phyloP scores from a whole-genome alignment of 2,113 vertebrate species.

The Empidonax traillii region DNA sequence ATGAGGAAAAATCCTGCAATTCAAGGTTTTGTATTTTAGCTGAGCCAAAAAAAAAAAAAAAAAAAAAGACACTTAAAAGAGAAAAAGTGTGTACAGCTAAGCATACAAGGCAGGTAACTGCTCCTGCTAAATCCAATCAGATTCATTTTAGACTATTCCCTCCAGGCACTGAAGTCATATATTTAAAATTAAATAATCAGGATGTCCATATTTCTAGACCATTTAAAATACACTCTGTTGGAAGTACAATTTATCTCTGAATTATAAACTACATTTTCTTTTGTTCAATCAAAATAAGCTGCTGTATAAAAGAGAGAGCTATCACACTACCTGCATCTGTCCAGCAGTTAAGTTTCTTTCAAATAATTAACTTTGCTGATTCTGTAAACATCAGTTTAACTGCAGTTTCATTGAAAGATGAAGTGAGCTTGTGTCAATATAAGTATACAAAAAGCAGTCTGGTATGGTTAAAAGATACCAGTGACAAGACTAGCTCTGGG shows the following conservation, averaged over 20 bases:
- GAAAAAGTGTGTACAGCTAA: neutral
- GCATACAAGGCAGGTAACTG: neutral
- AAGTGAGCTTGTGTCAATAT: neutral
- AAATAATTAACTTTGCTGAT: neutral
- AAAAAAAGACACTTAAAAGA: neutral
- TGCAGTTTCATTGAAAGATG: neutral
- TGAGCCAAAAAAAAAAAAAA: neutral
- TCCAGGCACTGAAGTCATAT: neutral
- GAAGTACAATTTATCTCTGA: neutral
- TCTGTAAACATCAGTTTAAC: neutral
- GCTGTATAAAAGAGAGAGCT: neutral
- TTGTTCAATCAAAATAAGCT: neutral
- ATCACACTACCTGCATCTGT: neutral
- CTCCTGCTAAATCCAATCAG: neutral
- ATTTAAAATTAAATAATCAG: neutral
- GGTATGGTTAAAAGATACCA: neutral
- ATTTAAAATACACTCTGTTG: fast-evolving
- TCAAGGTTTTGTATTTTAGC: neutral
- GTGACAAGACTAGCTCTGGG: neutral
- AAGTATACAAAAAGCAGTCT: neutral
- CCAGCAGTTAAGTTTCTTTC: neutral
- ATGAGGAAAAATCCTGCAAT: neutral
- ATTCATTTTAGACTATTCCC: neutral
- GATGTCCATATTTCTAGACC: neutral
- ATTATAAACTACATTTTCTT: neutral